Conservation (phyloP, 2,888 invertebrate genomes). For the Mactromeris polynyma region DNA sequence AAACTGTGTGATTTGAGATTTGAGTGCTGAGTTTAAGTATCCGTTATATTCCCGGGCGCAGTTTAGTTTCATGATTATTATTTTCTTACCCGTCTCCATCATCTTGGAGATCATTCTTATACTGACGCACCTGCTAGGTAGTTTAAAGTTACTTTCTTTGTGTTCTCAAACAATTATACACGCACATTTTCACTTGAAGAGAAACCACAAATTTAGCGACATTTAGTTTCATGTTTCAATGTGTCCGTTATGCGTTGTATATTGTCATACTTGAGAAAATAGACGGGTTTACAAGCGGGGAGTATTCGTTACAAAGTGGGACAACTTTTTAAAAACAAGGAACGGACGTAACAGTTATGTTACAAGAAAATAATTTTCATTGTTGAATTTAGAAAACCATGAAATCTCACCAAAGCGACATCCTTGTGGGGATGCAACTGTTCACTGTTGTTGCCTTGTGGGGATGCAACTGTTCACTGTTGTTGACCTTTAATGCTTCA, state of each 20-base stretch:
- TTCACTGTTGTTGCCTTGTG: no score
- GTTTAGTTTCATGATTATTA: background rate
- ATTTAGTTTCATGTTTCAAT: background rate
- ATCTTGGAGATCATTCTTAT: background rate
- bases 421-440: no score
- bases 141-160: background rate
- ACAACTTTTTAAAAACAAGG: background rate
- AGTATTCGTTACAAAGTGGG: background rate
- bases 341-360: background rate
- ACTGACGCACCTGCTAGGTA: background rate
- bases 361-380: background rate
- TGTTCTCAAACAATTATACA: background rate
- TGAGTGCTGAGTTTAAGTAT: no score
- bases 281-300: background rate
- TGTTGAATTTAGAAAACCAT: background rate
- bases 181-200: background rate
- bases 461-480: no score
- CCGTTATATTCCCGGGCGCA: no score
- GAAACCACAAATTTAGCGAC: constrained; percentile 2
- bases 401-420: no score
- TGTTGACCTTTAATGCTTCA: no score
- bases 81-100: background rate
- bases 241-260: background rate
- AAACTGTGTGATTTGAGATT: no score
- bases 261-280: background rate